These are phyloP conservation scores for Pomacea maculata DNA, from an alignment of 1,140 invertebrate species.

Conservation along the genomic window DNA sequence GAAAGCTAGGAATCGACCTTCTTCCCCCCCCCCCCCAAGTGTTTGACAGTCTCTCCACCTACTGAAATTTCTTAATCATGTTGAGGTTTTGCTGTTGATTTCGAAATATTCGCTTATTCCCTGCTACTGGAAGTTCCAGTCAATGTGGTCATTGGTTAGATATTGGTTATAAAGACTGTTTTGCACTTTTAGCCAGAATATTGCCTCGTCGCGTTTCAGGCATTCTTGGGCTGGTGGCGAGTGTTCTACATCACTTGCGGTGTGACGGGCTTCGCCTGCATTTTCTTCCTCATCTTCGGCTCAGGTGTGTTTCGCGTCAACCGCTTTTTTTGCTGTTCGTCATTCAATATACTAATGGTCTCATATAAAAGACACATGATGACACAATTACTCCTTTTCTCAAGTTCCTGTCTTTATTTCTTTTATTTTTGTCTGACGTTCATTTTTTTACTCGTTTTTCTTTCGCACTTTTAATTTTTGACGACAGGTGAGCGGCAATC, in stretches of 20 bases:
- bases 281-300: slow-evolving; percentile 49
- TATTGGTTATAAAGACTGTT: not conserved
- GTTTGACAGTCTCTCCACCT: no score
- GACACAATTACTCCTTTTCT: not conserved
- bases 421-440: not conserved
- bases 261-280: slow-evolving; percentile 34
- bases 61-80: no score
- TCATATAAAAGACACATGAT: no score
- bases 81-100: no score
- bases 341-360: not conserved
- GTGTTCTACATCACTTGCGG: slow-evolving; percentile 49
- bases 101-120: no score
- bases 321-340: not conserved
- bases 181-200: not conserved
- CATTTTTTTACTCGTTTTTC: not conserved
- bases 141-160: not conserved
- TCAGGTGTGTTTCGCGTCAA: slow-evolving; percentile 40
- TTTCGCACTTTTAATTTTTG: not conserved
- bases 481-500: no score
- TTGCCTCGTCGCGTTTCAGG: slow-evolving; percentile 35
- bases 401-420: not conserved
- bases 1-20: not conserved
- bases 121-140: not conserved
- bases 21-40: no score
- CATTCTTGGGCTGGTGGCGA: slow-evolving; percentile 40